Percentiles rank a stretch among this genome's conserved stretches.
Conservation (phyloP, 92 coral and sea anemone genomes). For the Scolanthus callimorphus region DNA sequence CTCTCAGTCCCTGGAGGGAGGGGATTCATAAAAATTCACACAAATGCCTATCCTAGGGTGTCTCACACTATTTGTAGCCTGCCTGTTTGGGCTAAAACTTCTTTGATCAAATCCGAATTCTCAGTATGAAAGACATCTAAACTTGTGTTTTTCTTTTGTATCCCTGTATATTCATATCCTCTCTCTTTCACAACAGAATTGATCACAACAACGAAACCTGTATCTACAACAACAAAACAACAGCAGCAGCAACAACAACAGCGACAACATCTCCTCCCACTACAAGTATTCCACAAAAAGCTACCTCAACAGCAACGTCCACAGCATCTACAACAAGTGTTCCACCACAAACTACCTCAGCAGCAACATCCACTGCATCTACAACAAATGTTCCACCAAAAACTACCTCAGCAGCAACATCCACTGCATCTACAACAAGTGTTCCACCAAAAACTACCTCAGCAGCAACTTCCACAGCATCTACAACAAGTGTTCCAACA, state of each 20-base stretch:
- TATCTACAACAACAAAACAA: conserved; percentile 8
- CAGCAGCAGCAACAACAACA: neutral
- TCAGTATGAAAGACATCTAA: neutral
- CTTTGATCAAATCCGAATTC: too few species aligned
- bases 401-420: neutral
- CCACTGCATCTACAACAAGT: neutral
- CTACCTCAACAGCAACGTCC: neutral
- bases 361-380: neutral
- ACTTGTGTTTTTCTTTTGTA: neutral
- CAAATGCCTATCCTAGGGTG: neutral
- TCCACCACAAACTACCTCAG: neutral
- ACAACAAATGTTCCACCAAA: conserved; percentile 1
- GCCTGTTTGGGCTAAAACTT: too few species aligned
- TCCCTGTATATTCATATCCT: conserved; percentile 1
- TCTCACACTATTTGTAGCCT: too few species aligned
- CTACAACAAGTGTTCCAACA: conserved; percentile 2
- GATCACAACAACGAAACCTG: neutral
- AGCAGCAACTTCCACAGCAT: neutral
- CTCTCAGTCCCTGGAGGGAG: too few species aligned
- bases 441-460: neutral
- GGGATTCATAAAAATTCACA: too few species aligned
- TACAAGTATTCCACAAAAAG: neutral
- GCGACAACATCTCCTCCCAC: neutral
- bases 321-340: neutral
- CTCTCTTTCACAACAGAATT: conserved; percentile 14